phyloP scores from a whole-genome alignment of 92 coral and sea anemone species.

The Epizoanthus scotinus region DNA sequence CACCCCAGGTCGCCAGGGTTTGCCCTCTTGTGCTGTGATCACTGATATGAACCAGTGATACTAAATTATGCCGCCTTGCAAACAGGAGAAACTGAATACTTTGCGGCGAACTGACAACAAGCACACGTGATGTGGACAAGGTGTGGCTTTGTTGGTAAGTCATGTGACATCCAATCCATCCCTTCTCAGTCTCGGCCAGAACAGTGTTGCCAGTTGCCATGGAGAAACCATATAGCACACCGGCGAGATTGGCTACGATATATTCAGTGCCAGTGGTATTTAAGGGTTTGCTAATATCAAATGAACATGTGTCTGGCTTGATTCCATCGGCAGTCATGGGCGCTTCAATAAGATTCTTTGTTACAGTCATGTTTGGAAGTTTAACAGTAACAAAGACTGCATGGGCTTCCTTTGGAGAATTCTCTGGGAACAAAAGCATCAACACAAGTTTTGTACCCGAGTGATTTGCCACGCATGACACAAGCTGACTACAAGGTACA shows the following conservation, averaged over 20 bases:
- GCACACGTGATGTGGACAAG: constrained; percentile 54
- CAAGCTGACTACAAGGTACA: constrained; percentile 57
- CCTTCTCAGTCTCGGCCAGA: constrained; percentile 60
- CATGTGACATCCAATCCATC: constrained; percentile 77
- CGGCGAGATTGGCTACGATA: constrained; percentile 60
- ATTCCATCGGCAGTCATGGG: constrained; percentile 43
- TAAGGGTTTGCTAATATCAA: constrained; percentile 62
- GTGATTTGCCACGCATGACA: constrained; percentile 59
- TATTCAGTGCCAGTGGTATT: constrained; percentile 75
- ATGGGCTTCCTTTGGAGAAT: constrained; percentile 63
- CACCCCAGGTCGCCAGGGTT: constrained; percentile 56
- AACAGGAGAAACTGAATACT: constrained; percentile 57
- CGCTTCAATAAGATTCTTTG: constrained; percentile 52
- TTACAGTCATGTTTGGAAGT: constrained; percentile 53
- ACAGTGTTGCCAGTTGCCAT: constrained; percentile 79
- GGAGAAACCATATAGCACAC: constrained; percentile 67
- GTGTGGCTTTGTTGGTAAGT: constrained; percentile 53
- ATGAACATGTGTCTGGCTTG: constrained; percentile 48
- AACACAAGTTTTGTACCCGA: constrained; percentile 70
- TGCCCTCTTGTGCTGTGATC: constrained; percentile 52
- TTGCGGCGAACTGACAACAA: constrained; percentile 58
- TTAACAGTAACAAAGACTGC: constrained; percentile 57
- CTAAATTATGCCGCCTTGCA: constrained; percentile 56
- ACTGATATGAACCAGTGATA: constrained; percentile 59
- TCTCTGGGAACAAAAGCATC: constrained; percentile 63